Evolutionary conservation across 2,888 invertebrate genomes (phyloP).

Genomic region (Parapristionchus giblindavisi): DNA sequence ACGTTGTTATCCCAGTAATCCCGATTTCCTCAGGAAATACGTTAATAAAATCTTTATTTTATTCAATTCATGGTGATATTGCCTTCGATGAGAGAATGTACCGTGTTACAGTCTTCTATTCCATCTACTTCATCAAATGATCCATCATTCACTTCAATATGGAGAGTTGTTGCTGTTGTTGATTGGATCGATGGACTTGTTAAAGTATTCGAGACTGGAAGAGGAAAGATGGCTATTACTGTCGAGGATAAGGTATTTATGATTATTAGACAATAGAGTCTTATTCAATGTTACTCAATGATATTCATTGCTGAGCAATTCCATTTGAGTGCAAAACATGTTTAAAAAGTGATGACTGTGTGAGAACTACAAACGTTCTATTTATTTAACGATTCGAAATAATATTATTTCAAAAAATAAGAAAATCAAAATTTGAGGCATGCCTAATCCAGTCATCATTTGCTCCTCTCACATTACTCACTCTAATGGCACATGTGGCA

Average conservation of each 20-base stretch:
- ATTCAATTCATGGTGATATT: too few relatives aligned
- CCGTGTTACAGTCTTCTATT: conserved; percentile 3
- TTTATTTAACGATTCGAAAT: too few relatives aligned
- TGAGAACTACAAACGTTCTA: too few relatives aligned
- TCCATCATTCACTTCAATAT: conserved; percentile 48
- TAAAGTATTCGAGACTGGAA: conserved; percentile 46
- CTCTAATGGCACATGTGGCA: conserved; percentile 28
- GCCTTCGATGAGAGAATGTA: too few relatives aligned
- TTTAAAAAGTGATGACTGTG: too few relatives aligned
- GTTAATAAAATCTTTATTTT: too few relatives aligned
- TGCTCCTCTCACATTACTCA: conserved; percentile 38
- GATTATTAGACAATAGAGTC: not conserved
- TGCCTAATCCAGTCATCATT: conserved; percentile 35
- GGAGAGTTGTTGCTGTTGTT: conserved; percentile 55
- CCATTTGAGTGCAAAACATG: not conserved
- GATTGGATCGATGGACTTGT: conserved; percentile 61
- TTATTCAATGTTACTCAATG: not conserved
- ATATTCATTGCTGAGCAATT: not conserved
- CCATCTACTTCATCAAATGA: conserved; percentile 37
- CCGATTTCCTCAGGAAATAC: too few relatives aligned
- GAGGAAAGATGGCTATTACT: conserved; percentile 46
- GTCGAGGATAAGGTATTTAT: conserved; percentile 59
- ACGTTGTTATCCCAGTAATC: too few relatives aligned
- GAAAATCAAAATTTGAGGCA: not conserved
- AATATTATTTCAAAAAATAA: not conserved